Evolutionary conservation across 1,140 invertebrate species (phyloP).

Genomic region (Drosophila orena): DNA sequence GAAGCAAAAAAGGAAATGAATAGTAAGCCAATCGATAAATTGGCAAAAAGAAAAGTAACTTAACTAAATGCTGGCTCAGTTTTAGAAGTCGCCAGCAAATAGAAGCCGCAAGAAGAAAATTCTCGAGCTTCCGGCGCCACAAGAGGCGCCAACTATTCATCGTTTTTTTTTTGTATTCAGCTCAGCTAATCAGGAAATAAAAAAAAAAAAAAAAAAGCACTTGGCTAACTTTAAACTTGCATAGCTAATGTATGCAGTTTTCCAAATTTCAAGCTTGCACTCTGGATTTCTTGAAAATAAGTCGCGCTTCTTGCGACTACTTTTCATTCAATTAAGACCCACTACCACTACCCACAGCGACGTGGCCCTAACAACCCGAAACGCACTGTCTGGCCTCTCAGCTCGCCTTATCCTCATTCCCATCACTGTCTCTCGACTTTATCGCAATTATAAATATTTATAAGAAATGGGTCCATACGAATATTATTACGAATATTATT

Average conservation of each 20-base stretch:
- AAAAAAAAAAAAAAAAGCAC: background rate
- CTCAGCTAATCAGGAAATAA: background rate
- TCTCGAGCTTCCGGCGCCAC: slow-evolving; percentile 52
- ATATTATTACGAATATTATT: slow-evolving; percentile 3
- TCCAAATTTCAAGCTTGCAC: no score
- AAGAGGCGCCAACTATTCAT: slow-evolving; percentile 29
- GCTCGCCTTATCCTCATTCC: slow-evolving; percentile 12
- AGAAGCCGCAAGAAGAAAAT: slow-evolving; percentile 13
- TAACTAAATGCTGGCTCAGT: slow-evolving; percentile 58
- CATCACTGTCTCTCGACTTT: slow-evolving; percentile 37
- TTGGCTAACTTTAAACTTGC: no score
- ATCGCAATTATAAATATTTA: slow-evolving; percentile 70
- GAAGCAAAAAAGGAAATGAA: slow-evolving; percentile 18
- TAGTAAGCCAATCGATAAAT: slow-evolving; percentile 24
- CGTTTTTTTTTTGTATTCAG: background rate
- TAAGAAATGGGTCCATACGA: slow-evolving; percentile 20
- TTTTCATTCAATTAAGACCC: no score
- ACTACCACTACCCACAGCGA: no score
- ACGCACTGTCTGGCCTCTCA: slow-evolving; percentile 16
- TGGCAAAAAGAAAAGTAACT: slow-evolving; percentile 19
- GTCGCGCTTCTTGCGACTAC: no score
- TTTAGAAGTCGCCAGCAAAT: slow-evolving; percentile 40
- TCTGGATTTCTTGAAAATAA: no score
- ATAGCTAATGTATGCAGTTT: no score
- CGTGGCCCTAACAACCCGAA: slow-evolving; percentile 19